A percentile compares a stretch with the other conserved stretches of the same genome.
These are phyloP conservation scores for Smittia sp. DNA, from an alignment of 2,888 invertebrate species.

Conservation along the genomic window DNA sequence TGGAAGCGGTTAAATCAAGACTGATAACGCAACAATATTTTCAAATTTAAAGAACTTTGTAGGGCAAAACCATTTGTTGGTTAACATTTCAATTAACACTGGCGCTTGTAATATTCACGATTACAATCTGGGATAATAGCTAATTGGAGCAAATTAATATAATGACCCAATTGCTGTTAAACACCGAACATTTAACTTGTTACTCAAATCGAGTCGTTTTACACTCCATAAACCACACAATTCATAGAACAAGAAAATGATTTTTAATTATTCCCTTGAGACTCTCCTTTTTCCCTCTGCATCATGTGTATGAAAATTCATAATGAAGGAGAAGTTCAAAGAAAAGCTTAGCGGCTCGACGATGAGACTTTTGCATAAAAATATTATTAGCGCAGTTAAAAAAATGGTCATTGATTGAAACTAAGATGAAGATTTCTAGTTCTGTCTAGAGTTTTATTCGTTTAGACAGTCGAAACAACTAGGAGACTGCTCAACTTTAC, in stretches of 20 bases:
- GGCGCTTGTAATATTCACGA: neutral
- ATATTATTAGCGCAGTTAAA: too few species aligned
- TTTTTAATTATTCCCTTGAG: slow-evolving; percentile 41
- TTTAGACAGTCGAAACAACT: too few species aligned
- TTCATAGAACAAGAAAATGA: slow-evolving; percentile 29
- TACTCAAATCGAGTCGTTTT: slow-evolving; percentile 28
- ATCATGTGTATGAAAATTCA: neutral
- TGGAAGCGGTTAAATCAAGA: slow-evolving; percentile 40
- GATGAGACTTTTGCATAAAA: too few species aligned
- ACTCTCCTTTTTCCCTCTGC: neutral
- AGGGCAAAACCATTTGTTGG: too few species aligned
- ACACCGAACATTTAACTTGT: neutral
- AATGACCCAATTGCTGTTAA: slow-evolving; percentile 32
- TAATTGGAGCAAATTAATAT: neutral
- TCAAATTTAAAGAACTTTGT: neutral
- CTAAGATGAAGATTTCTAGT: too few species aligned
- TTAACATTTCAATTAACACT: too few species aligned
- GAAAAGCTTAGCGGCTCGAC: too few species aligned
- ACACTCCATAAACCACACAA: slow-evolving; percentile 39
- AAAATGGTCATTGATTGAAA: too few species aligned
- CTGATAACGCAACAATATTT: slow-evolving; percentile 35
- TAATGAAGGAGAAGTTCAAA: neutral
- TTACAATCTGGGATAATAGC: neutral
- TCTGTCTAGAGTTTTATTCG: too few species aligned
- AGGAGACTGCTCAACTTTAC: too few species aligned